Conservation (phyloP, 2,797 vertebrate genomes). For the Rhynchonycteris naso region DNA sequence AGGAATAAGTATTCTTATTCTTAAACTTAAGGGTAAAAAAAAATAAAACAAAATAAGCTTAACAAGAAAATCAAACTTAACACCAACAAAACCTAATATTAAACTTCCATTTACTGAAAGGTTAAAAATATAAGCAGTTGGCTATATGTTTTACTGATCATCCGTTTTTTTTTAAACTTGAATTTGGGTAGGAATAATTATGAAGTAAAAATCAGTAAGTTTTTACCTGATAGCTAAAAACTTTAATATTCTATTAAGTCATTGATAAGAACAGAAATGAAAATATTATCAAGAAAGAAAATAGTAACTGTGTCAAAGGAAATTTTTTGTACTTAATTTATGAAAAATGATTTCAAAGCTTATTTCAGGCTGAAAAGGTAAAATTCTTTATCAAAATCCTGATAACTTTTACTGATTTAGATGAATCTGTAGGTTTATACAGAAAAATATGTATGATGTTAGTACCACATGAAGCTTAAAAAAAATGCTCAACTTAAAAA, state of each 20-base stretch:
- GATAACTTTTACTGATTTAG: constrained; percentile 16
- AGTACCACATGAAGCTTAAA: constrained; percentile 11
- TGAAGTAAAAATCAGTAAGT: constrained; percentile 40
- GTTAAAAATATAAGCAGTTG: neutral
- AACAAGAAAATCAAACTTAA: neutral
- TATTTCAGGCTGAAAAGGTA: constrained; percentile 10
- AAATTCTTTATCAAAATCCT: constrained; percentile 27
- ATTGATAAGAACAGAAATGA: neutral
- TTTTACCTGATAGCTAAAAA: neutral
- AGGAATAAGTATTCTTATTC: neutral
- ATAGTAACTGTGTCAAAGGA: constrained; percentile 30
- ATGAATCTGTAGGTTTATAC: neutral
- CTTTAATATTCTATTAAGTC: constrained; percentile 20
- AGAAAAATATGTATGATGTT: neutral
- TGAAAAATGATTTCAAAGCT: constrained; percentile 38
- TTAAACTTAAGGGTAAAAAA: neutral
- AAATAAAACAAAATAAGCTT: constrained; percentile 11
- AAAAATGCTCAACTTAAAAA: constrained; percentile 43
- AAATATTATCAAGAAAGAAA: constrained; percentile 25
- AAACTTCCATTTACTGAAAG: neutral
- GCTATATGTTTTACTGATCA: neutral
- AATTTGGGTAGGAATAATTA: constrained; percentile 20
- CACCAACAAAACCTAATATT: neutral
- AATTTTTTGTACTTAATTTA: neutral
- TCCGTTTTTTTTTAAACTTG: neutral